Conservation (phyloP, 2,113 vertebrate genomes). For the Dasyprocta punctata region DNA sequence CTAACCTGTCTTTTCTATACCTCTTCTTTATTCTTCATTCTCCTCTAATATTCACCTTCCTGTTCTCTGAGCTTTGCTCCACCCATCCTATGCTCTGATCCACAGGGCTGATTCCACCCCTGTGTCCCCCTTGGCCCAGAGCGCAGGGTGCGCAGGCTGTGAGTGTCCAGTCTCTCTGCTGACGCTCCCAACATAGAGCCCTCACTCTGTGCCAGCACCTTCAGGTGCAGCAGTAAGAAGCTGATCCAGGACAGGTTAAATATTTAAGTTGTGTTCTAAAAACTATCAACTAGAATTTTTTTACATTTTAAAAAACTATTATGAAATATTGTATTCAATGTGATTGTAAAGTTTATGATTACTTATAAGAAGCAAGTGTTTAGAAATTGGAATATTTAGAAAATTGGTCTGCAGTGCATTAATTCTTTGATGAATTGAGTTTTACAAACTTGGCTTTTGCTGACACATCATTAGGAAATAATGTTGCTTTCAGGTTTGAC, state of each 20-base stretch:
- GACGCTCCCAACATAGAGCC: not conserved
- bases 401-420: not conserved
- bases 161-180: not conserved
- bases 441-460: not conserved
- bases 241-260: not conserved
- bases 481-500: not conserved
- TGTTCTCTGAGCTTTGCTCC: not conserved
- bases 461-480: not conserved
- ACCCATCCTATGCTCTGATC: not conserved
- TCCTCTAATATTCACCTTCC: not conserved
- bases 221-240: not conserved
- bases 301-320: not conserved
- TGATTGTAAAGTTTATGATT: not conserved
- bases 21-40: not conserved
- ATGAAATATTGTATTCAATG: not conserved
- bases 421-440: not conserved
- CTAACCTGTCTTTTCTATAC: not conserved
- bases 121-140: too few relatives aligned
- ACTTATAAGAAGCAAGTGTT: not conserved
- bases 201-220: too few relatives aligned
- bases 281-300: not conserved
- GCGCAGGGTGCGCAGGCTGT: not conserved
- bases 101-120: too few relatives aligned
- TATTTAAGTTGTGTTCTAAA: not conserved
- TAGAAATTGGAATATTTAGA: slow-evolving; percentile 7